Evolutionary conservation across 2,888 invertebrate genomes (phyloP).

Genomic region (Taenaris catops): DNA sequence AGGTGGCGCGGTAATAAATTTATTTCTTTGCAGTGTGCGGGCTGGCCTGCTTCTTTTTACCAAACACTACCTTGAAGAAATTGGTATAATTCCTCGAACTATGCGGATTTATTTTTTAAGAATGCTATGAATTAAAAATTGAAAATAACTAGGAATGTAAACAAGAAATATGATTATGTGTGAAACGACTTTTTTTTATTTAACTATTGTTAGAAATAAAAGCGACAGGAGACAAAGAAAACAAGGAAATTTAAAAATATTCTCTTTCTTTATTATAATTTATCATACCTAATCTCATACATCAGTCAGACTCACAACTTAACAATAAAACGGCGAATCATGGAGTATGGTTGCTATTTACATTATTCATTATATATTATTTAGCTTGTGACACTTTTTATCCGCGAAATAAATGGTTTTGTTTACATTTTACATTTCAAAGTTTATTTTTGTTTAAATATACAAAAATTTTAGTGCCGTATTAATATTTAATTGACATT

Average conservation of each 20-base stretch:
- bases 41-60: slow-evolving; percentile 51
- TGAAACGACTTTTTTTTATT: too few relatives aligned
- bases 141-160: too few relatives aligned
- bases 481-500: too few relatives aligned
- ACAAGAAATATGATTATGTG: too few relatives aligned
- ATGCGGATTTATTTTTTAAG: too few relatives aligned
- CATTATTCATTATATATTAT: slow-evolving; percentile 25
- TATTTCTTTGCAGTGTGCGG: slow-evolving; percentile 51
- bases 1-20: not conserved
- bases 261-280: slow-evolving; percentile 74
- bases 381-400: slow-evolving; percentile 4
- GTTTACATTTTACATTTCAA: too few relatives aligned
- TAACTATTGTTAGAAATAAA: too few relatives aligned
- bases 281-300: slow-evolving; percentile 66
- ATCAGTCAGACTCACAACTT: slow-evolving; percentile 56
- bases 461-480: too few relatives aligned
- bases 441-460: too few relatives aligned
- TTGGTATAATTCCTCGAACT: slow-evolving; percentile 50
- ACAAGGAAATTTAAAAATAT: slow-evolving; percentile 52
- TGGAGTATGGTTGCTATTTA: slow-evolving; percentile 55
- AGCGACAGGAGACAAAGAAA: slow-evolving; percentile 16
- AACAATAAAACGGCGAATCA: slow-evolving; percentile 44
- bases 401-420: too few relatives aligned
- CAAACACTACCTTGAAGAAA: slow-evolving; percentile 67
- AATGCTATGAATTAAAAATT: too few relatives aligned